Conservation (phyloP, 2,888 invertebrate species). For the Lymantria monacha region DNA sequence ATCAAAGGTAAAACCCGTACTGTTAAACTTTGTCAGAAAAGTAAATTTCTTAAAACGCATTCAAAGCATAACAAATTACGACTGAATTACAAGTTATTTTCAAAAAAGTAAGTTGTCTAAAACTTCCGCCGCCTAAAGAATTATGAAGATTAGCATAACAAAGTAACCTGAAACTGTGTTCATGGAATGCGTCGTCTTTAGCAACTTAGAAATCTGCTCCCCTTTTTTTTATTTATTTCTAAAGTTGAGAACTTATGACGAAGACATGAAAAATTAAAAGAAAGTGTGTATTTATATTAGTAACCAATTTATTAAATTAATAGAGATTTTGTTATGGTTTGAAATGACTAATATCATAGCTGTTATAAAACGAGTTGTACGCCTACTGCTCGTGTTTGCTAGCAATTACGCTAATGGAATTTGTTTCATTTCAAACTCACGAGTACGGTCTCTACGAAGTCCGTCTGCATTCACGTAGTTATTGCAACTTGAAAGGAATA, state of each 20-base stretch:
- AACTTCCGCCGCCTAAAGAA: constrained; percentile 75
- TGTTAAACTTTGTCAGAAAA: constrained; percentile 38
- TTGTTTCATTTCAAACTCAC: constrained; percentile 65
- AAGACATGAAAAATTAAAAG: constrained; percentile 10
- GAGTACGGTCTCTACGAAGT: constrained; percentile 19
- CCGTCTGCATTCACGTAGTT: constrained; percentile 31
- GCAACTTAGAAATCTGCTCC: constrained; percentile 54
- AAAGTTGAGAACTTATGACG: constrained; percentile 17
- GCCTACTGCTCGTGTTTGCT: constrained; percentile 53
- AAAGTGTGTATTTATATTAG: constrained; percentile 18
- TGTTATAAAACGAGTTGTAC: constrained; percentile 18
- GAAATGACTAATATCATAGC: constrained; percentile 2
- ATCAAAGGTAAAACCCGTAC: constrained; percentile 18
- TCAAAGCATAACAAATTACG: constrained; percentile 70
- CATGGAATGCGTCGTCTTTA: constrained; percentile 66
- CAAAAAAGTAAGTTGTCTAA: constrained; percentile 67
- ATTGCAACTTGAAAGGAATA: constrained; percentile 33
- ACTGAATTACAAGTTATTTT: constrained; percentile 75
- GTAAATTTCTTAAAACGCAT: constrained; percentile 35
- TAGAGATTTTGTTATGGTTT: background rate
- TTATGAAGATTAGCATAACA: constrained; percentile 81
- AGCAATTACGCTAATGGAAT: constrained; percentile 76
- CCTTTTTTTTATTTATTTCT: constrained; percentile 30
- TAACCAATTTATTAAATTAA: constrained; percentile 3
- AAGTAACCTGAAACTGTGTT: constrained; percentile 75